These are phyloP conservation scores for Loripinus fragilis DNA, from an alignment of 2,888 invertebrate species.

Conservation along the genomic window DNA sequence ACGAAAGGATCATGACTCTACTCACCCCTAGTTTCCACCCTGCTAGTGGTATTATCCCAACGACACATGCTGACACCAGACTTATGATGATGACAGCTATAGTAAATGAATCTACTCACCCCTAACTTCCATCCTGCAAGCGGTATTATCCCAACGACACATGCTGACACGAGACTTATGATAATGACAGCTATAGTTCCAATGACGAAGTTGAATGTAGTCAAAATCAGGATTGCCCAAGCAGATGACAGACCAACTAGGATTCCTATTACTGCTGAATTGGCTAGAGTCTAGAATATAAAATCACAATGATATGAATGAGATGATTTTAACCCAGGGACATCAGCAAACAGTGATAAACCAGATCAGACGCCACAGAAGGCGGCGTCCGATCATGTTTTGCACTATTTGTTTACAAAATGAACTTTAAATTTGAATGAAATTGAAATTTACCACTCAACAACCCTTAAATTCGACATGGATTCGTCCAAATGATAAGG, in stretches of 20 bases:
- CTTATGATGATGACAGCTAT: constrained; percentile 77
- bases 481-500: too few relatives aligned
- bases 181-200: constrained; percentile 76
- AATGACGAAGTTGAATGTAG: constrained; percentile 77
- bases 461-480: too few relatives aligned
- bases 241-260: constrained; percentile 75
- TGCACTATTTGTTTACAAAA: too few relatives aligned
- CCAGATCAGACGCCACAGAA: too few relatives aligned
- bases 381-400: too few relatives aligned
- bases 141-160: constrained; percentile 79
- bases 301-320: too few relatives aligned
- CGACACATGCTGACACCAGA: constrained; percentile 74
- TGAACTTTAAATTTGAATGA: too few relatives aligned
- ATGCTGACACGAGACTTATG: constrained; percentile 75
- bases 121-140: constrained; percentile 81
- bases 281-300: constrained; percentile 74
- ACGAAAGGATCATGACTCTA: too few relatives aligned
- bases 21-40: constrained; percentile 82
- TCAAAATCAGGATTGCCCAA: constrained; percentile 75
- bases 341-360: too few relatives aligned
- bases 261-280: constrained; percentile 76
- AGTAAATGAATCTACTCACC: constrained; percentile 65
- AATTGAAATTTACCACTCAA: too few relatives aligned
- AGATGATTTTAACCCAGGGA: too few relatives aligned
- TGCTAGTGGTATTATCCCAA: constrained; percentile 77